These are phyloP conservation scores for Isaurus tuberculatus DNA, from an alignment of 92 coral and sea anemone species.

Conservation along the genomic window DNA sequence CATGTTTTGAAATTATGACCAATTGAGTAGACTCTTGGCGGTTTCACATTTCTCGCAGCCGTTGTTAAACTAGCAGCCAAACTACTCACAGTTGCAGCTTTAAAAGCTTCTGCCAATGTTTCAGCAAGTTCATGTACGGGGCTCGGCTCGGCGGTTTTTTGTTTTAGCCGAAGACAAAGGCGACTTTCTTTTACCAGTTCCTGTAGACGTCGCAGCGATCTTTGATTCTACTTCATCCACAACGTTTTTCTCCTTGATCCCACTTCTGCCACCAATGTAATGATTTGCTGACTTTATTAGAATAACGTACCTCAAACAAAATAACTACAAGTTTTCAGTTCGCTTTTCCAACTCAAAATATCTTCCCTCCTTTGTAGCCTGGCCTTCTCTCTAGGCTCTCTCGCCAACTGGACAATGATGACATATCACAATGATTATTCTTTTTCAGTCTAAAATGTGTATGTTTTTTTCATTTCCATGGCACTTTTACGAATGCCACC, in stretches of 20 bases:
- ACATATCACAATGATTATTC: too few species aligned
- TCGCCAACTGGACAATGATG: too few species aligned
- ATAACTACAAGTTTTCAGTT: too few species aligned
- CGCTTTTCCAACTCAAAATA: too few species aligned
- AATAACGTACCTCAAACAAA: too few species aligned
- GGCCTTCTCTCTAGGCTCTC: too few species aligned
- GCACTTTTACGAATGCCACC: too few species aligned
- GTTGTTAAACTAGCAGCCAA: not conserved
- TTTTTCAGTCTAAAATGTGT: too few species aligned
- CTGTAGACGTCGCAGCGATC: not conserved
- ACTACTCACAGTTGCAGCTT: conserved; percentile 5
- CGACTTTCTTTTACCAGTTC: not conserved
- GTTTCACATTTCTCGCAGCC: not conserved
- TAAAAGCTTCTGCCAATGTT: not conserved
- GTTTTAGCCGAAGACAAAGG: not conserved
- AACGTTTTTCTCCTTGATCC: not conserved
- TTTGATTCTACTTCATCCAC: not conserved
- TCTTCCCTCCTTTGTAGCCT: too few species aligned
- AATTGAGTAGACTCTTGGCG: not conserved
- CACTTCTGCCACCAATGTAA: not conserved
- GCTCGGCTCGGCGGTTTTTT: not conserved
- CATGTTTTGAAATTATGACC: conserved; percentile 19
- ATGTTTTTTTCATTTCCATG: too few species aligned
- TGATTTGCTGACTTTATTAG: not conserved
- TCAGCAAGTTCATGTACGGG: not conserved